Evolutionary conservation across 2,888 invertebrate genomes (phyloP).

Genomic region (Archips crataeganus): DNA sequence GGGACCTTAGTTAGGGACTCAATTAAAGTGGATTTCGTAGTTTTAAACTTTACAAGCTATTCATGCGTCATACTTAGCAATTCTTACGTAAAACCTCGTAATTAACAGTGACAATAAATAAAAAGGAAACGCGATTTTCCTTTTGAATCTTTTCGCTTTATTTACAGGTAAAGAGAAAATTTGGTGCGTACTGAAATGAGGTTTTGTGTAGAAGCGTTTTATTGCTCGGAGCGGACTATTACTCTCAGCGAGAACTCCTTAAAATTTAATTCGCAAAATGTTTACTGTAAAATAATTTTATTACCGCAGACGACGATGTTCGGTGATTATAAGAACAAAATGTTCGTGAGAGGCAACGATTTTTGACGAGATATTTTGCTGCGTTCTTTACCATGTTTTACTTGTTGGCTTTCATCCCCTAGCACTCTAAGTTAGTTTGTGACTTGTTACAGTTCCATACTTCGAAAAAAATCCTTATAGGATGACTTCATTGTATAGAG

Average conservation of each 20-base stretch:
- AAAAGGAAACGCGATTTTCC: constrained; percentile 19
- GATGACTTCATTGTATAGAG: too few species aligned
- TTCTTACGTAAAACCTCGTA: constrained; percentile 6
- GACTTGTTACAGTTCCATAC: too few species aligned
- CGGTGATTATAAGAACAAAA: constrained; percentile 62
- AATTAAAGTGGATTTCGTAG: not conserved
- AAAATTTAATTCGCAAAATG: constrained; percentile 71
- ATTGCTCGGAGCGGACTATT: constrained; percentile 46
- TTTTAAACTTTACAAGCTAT: not conserved
- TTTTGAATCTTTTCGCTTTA: constrained; percentile 26
- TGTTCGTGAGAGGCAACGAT: constrained; percentile 12
- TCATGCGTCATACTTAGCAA: not conserved
- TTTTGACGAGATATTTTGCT: constrained; percentile 13
- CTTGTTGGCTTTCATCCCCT: not conserved
- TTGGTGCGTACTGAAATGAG: constrained; percentile 48
- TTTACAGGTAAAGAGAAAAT: constrained; percentile 51
- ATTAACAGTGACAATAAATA: constrained; percentile 29
- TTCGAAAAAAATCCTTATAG: too few species aligned
- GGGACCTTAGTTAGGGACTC: not conserved
- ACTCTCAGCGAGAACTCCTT: constrained; percentile 42
- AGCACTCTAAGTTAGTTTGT: not conserved
- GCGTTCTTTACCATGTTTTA: not conserved
- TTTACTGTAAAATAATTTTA: constrained; percentile 72
- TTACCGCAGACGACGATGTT: constrained; percentile 63
- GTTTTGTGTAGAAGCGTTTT: constrained; percentile 55